Evolutionary conservation across 2,797 vertebrate species (phyloP).

Genomic region (Chiloscyllium punctatum): DNA sequence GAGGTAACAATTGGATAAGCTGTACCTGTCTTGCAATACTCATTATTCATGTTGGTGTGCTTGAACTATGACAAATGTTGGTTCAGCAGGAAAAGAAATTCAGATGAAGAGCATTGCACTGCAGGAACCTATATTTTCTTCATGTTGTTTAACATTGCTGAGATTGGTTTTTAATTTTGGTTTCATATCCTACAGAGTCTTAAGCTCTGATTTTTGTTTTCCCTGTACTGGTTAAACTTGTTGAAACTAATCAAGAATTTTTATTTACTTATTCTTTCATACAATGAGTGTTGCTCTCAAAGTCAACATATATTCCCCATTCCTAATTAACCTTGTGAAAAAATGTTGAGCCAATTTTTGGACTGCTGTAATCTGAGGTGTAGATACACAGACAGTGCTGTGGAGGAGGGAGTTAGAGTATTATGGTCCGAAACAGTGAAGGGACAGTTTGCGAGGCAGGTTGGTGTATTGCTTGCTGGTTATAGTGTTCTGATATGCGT

Average conservation of each 20-base stretch:
- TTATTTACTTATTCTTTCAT: neutral
- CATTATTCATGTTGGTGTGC: neutral
- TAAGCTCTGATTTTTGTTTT: neutral
- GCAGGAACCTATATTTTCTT: neutral
- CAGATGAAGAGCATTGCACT: conserved; percentile 4
- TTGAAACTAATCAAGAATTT: neutral
- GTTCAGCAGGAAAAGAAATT: neutral
- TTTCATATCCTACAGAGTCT: neutral
- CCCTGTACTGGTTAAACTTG: neutral
- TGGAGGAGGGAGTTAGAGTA: neutral
- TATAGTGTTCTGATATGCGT: neutral
- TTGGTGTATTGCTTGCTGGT: neutral
- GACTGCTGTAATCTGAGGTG: neutral
- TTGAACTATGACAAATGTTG: neutral
- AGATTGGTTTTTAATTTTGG: neutral
- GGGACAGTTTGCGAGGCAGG: neutral
- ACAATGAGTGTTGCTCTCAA: neutral
- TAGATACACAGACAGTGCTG: neutral
- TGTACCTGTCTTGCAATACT: neutral
- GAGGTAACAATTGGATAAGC: neutral
- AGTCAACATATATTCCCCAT: neutral
- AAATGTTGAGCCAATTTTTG: neutral
- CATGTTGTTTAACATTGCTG: neutral
- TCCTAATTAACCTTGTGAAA: neutral
- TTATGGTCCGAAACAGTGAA: neutral